Conservation (phyloP, 2,113 vertebrate genomes). For the Prinia subflava region DNA sequence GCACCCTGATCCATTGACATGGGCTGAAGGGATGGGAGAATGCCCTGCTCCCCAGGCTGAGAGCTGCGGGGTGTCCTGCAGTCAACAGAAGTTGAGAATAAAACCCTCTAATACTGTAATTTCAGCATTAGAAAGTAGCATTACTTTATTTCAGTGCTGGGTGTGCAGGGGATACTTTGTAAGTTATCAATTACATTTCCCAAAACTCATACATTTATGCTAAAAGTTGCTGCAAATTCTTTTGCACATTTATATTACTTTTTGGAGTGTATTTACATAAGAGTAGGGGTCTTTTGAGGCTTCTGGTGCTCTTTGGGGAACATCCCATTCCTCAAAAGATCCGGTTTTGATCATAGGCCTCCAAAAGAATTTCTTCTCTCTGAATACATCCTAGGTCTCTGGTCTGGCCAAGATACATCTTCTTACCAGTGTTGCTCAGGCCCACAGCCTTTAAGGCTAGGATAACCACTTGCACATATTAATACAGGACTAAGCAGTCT, state of each 20-base stretch:
- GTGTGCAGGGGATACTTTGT: neutral
- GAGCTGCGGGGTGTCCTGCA: neutral
- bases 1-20: accelerated
- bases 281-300: neutral
- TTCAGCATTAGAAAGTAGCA: neutral
- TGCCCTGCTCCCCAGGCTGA: accelerated
- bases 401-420: neutral
- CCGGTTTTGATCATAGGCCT: neutral
- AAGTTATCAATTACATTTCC: neutral
- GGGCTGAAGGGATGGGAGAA: neutral
- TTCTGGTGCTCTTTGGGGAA: neutral
- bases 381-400: neutral
- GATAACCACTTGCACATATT: neutral
- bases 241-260: neutral
- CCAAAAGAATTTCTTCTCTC: neutral
- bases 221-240: accelerated
- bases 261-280: neutral
- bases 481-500: neutral
- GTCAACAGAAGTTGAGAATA: neutral
- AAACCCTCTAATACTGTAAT: neutral
- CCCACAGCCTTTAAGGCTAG: neutral
- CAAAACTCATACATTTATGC: neutral
- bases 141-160: neutral
- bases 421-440: neutral
- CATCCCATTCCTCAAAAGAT: neutral